Conservation (phyloP, 2,797 vertebrate genomes). For the Sitta carolinensis region DNA sequence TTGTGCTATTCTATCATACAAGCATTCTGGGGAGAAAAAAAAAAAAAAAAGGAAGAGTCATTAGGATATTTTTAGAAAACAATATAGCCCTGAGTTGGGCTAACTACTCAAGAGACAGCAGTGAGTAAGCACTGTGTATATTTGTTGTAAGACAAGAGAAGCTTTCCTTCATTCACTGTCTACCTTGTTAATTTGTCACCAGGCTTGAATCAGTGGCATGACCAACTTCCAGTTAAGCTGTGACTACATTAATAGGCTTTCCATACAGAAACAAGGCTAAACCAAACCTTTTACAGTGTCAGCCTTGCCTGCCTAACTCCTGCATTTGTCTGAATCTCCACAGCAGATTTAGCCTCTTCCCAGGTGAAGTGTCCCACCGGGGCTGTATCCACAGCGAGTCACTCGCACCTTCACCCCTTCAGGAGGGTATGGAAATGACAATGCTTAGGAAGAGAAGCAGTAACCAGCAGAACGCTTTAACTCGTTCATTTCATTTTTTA, state of each 20-base stretch:
- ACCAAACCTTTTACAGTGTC: not conserved
- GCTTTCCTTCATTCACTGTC: not conserved
- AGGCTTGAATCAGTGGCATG: not conserved
- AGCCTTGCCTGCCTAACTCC: not conserved
- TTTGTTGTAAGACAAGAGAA: not conserved
- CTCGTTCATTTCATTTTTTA: not conserved
- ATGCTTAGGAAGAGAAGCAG: not conserved
- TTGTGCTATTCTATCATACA: conserved; percentile 98
- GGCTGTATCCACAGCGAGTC: not conserved
- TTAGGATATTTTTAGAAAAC: conserved; percentile 39
- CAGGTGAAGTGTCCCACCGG: not conserved
- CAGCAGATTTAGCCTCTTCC: not conserved
- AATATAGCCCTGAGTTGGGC: not conserved
- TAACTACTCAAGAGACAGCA: conserved; percentile 6
- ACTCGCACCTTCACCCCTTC: not conserved
- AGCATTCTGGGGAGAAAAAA: conserved; percentile 85
- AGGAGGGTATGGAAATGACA: not conserved
- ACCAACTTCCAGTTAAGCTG: conserved; percentile 23
- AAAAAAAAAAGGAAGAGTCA: conserved; percentile 61
- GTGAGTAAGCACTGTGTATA: not conserved
- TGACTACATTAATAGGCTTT: conserved; percentile 26
- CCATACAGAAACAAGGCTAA: not conserved
- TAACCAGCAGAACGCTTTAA: not conserved
- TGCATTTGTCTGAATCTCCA: not conserved
- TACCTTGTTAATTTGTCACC: not conserved